These are phyloP conservation scores for Perca fluviatilis DNA, from an alignment of 2,113 vertebrate genomes.

Conservation along the genomic window DNA sequence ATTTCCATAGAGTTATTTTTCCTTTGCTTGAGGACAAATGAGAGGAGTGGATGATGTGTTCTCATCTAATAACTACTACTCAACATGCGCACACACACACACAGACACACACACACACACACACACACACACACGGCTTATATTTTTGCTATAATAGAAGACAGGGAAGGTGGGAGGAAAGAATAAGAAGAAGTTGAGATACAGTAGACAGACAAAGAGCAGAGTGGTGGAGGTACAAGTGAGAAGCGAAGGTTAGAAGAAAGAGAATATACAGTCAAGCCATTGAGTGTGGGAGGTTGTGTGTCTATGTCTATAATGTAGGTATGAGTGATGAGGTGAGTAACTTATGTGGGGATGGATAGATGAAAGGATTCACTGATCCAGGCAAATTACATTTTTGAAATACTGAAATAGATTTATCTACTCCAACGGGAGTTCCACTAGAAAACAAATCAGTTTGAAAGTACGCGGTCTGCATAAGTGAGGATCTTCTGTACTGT, in stretches of 20 bases:
- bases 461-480: slow-evolving; percentile 41
- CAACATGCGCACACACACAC: slow-evolving; percentile 31
- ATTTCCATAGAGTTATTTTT: slow-evolving; percentile 71
- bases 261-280: neutral
- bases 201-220: slow-evolving; percentile 47
- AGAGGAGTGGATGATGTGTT: slow-evolving; percentile 57
- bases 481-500: slow-evolving; percentile 5
- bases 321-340: slow-evolving; percentile 1
- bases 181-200: slow-evolving; percentile 13
- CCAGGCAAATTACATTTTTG: slow-evolving; percentile 53
- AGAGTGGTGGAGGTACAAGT: slow-evolving; percentile 9
- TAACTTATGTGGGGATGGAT: slow-evolving; percentile 24
- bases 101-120: slow-evolving; percentile 29
- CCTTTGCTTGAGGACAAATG: slow-evolving; percentile 57
- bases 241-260: neutral
- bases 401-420: slow-evolving; percentile 54
- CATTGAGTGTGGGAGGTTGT: slow-evolving; percentile 10
- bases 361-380: slow-evolving; percentile 62
- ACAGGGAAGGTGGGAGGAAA: slow-evolving; percentile 29
- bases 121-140: slow-evolving; percentile 26
- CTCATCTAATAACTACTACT: slow-evolving; percentile 70
- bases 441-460: slow-evolving; percentile 17
- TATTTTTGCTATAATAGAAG: slow-evolving; percentile 14
- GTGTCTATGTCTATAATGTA: neutral
- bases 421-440: slow-evolving; percentile 13